Conservation (phyloP, 2,888 invertebrate genomes). For the Antheraea yamamai region DNA sequence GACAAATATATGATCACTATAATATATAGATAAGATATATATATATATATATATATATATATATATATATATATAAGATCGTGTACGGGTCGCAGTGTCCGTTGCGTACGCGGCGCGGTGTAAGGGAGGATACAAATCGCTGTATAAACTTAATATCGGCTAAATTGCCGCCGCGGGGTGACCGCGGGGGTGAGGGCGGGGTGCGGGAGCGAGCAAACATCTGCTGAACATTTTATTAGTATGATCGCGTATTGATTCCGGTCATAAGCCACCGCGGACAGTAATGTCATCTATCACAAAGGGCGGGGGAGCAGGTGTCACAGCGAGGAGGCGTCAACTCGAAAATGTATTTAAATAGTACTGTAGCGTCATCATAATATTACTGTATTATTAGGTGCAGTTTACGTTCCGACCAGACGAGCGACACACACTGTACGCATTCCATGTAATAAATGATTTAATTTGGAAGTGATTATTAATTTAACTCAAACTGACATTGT, state of each 20-base stretch:
- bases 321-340: background rate
- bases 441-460: too few relatives aligned
- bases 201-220: constrained; percentile 54
- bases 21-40: too few relatives aligned
- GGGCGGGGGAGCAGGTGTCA: background rate
- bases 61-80: too few relatives aligned
- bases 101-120: constrained; percentile 47
- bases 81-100: constrained; percentile 26
- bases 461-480: too few relatives aligned
- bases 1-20: too few relatives aligned
- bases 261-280: constrained; percentile 59
- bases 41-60: too few relatives aligned
- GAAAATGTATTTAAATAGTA: background rate
- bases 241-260: constrained; percentile 74
- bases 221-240: constrained; percentile 67
- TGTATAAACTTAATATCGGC: constrained; percentile 79
- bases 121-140: constrained; percentile 79
- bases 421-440: too few relatives aligned
- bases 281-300: constrained; percentile 48
- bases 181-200: constrained; percentile 32
- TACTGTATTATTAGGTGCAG: too few relatives aligned
- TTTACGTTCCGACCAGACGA: too few relatives aligned
- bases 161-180: constrained; percentile 67
- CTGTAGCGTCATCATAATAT: background rate
- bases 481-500: too few relatives aligned